Base-by-base conservation (phyloP, 1,140 invertebrate genomes). In the Oedothorax gibbosus region DNA sequence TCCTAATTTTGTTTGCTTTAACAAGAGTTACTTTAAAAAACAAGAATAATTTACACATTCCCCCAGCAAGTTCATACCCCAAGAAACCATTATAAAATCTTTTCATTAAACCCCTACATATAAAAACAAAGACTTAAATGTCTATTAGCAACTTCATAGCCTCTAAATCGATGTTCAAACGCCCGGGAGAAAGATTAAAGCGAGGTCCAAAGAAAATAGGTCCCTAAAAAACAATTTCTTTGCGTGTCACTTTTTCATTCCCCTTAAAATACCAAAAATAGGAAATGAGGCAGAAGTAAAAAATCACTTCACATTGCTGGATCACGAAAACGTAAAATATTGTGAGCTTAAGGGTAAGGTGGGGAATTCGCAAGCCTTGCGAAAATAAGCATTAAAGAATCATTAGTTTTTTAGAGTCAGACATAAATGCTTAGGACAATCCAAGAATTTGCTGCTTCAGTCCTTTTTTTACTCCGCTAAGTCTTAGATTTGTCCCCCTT, bases 301-400 rank as follows among this genome's bases (percentile, higher is more conserved):
- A 79, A 66, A 66, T 20, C 56, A 77, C 75, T 75, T 75, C 53
- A 64, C 54, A 79, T 66, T 56, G 35, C 18, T 57, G 78, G 66
- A 69, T 80, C 78, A 80, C 78, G 78, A 80, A 80, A 80, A 80
- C 78, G 65, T 80, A 71, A 80, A 80, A 71, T 80, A 80, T 80
- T 80, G 78, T 60, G 66, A 80, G 78, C 78, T 80, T 80, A 69
- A 80, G 64, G 51, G 62, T 20, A 9, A 12, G 60, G 68, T n/a
- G 15, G n/a, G 64, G 64, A 80, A 80, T 80, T 80, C 78, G 53
- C 78, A 57, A 60, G 60, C 53, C n/a, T n/a, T 69, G 78, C 78
- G 78, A 80, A 80, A 80, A 80, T 80, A 71, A 50, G 65, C 78
- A 80, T 80, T 80, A 80, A 80, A 80, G 78, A 80, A 80, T 80